Evolutionary conservation across 2,797 vertebrate genomes (phyloP).

Genomic region (Tachyglossus aculeatus): DNA sequence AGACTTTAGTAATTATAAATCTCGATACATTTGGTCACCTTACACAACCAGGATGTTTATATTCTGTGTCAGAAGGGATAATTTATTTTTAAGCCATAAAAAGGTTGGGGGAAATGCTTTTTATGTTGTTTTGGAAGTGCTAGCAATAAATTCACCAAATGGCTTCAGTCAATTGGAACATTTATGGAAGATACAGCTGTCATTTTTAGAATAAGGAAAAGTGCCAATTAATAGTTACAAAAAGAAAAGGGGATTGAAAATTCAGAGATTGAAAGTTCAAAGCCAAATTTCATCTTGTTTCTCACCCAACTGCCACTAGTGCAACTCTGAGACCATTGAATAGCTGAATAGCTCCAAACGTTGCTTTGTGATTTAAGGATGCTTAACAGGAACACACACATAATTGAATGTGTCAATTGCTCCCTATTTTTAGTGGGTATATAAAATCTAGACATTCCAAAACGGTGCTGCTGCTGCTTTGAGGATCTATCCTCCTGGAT

Average conservation of each 20-base stretch:
- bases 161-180: constrained; percentile 74
- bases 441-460: no score
- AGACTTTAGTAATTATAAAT: neutral
- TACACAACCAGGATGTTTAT: neutral
- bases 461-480: no score
- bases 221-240: constrained; percentile 1
- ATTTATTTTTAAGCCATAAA: constrained; percentile 75
- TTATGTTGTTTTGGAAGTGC: constrained; percentile 80
- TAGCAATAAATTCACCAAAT: constrained; percentile 79
- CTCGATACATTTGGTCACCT: constrained; percentile 21
- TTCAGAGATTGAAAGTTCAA: neutral
- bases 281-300: neutral
- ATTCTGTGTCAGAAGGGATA: constrained; percentile 1
- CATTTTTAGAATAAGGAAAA: constrained; percentile 54
- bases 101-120: constrained; percentile 73
- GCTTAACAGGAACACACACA: neutral
- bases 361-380: no score
- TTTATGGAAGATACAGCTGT: constrained; percentile 72
- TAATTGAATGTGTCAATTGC: fast-evolving
- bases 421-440: no score
- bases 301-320: fast-evolving
- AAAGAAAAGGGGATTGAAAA: constrained; percentile 5
- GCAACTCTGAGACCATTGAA: no score
- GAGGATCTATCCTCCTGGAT: no score
- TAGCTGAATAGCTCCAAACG: fast-evolving